Evolutionary conservation across 2,888 invertebrate genomes (phyloP).

Genomic region (Caenorhabditis sulstoni): DNA sequence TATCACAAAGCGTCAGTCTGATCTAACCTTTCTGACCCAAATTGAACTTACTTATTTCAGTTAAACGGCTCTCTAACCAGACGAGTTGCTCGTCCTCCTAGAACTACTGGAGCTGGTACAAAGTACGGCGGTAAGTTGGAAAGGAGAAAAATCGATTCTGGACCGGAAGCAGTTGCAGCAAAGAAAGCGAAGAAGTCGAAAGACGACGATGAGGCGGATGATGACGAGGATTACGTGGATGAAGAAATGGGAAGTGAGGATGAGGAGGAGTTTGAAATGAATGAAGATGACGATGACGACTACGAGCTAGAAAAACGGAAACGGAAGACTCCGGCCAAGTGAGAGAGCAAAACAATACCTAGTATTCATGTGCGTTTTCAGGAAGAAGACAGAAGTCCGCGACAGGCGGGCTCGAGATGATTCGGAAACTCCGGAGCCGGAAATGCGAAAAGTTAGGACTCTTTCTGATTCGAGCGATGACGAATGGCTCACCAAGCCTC

Average conservation of each 20-base stretch:
- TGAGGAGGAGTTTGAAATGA: conserved; percentile 52
- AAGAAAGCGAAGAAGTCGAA: conserved; percentile 37
- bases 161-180: conserved; percentile 1
- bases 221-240: conserved; percentile 61
- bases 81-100: conserved; percentile 24
- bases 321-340: conserved; percentile 41
- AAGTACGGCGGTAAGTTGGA: conserved; percentile 24
- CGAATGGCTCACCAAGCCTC: conserved; percentile 59
- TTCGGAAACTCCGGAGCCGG: conserved; percentile 47
- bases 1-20: conserved; percentile 32
- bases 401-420: conserved; percentile 22
- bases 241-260: conserved; percentile 59
- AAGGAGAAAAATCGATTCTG: neutral
- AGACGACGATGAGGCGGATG: conserved; percentile 58
- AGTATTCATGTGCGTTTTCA: conserved; percentile 8
- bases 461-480: conserved; percentile 66
- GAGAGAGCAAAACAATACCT: neutral
- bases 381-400: conserved; percentile 29
- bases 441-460: conserved; percentile 45
- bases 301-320: conserved; percentile 40
- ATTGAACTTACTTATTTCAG: conserved; percentile 11
- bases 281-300: conserved; percentile 58
- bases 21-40: too few species aligned
- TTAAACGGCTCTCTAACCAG: conserved; percentile 40
- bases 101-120: conserved; percentile 26